Evolutionary conservation across 37 sponge, comb jelly and placozoan species (phyloP), one percentile per base, ranked within the genome.

Genomic region (Geodia barretti): DNA sequence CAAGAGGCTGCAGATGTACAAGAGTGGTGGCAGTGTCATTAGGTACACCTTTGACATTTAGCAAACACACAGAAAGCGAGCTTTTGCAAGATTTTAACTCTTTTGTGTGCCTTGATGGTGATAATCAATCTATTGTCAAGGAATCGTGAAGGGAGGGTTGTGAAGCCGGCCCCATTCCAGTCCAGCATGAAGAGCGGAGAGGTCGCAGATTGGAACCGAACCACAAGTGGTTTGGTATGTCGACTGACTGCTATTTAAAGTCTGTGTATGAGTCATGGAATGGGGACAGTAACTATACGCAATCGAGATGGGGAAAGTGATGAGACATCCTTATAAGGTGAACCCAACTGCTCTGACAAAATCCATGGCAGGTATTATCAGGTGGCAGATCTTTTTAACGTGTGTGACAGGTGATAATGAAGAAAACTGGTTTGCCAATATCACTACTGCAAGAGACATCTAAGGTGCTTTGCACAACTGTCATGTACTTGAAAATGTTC

Each of bases 191-290:
- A 82, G 47, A 72, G 93, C 28, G 99, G 99, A 34, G 92, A 94
- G 62, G 92, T 96, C 25, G 94, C 97, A 77, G 99, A 74, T 81
- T 98, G 4, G 92, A 98, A 42, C 99, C 99, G 19, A 98, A 98
- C 81, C 83, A 88, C 40, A 96, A 95, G 62, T 98, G 99, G 99
- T 98, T 96, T 78, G 99, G 97, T 95, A 62, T 81, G n/a, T n/a
- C n/a, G n/a, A n/a, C n/a, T n/a, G n/a, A n/a, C n/a, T n/a, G n/a
- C n/a, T n/a, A n/a, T n/a, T n/a, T n/a, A n/a, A n/a, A n/a, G n/a
- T n/a, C n/a, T n/a, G n/a, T n/a, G n/a, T n/a, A n/a, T n/a, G n/a
- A n/a, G n/a, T n/a, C n/a, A n/a, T n/a, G n/a, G n/a, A n/a, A n/a
- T n/a, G n/a, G n/a, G n/a, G n/a, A n/a, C n/a, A n/a, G n/a, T n/a